These are phyloP conservation scores for Lynx canadensis DNA, from an alignment of 2,113 vertebrate species.

Conservation along the genomic window DNA sequence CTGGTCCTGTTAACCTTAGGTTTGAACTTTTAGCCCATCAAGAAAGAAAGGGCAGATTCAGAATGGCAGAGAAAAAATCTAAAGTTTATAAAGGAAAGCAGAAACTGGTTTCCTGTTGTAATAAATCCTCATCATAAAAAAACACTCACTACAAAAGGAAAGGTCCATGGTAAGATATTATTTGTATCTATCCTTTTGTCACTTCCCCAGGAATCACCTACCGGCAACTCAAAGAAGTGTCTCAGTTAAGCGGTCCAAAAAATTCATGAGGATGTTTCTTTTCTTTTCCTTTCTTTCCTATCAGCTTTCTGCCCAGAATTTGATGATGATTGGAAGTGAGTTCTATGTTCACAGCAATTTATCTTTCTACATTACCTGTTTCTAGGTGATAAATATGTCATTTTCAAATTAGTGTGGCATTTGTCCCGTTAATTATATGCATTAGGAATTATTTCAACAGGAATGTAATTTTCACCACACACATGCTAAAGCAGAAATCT, in stretches of 20 bases:
- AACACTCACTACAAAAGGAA: not conserved
- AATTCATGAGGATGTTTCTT: not conserved
- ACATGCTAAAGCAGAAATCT: constrained; percentile 53
- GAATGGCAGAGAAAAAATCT: constrained; percentile 62
- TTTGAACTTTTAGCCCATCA: constrained; percentile 66
- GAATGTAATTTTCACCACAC: constrained; percentile 62
- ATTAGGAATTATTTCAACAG: constrained; percentile 56
- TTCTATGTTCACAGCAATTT: constrained; percentile 64
- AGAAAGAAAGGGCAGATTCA: not conserved
- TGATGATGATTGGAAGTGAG: not conserved
- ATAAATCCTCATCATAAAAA: not conserved
- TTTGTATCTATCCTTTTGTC: not conserved
- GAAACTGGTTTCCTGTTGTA: not conserved
- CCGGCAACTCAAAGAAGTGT: not conserved
- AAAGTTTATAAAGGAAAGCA: constrained; percentile 61
- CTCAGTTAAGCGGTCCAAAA: not conserved
- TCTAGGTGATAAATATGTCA: constrained; percentile 69
- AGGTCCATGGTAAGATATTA: not conserved
- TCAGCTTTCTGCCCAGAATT: not conserved
- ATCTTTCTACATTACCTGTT: constrained; percentile 66
- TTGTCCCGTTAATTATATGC: constrained; percentile 59
- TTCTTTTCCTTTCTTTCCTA: not conserved
- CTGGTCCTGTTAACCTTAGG: constrained; percentile 79
- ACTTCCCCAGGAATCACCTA: not conserved
- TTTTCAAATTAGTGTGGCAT: constrained; percentile 68